Conservation (phyloP, 2,113 vertebrate genomes). For the Platichthys stellatus region DNA sequence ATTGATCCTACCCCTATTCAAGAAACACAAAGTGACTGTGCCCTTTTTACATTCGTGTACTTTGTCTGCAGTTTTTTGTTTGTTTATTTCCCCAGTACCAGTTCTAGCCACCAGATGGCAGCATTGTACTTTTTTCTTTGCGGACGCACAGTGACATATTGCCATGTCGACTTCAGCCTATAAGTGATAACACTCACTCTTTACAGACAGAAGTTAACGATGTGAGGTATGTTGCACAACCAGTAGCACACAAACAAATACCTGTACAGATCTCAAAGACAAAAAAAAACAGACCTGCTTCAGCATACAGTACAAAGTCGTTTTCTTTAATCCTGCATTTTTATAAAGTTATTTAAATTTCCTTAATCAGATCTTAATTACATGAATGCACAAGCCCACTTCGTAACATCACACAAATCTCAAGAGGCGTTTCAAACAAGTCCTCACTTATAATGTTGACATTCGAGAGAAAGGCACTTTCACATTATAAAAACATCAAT, state of each 20-base stretch:
- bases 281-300: neutral
- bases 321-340: constrained; percentile 46
- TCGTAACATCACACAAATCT: constrained; percentile 28
- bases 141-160: neutral
- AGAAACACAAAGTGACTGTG: constrained; percentile 6
- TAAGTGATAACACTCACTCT: constrained; percentile 20
- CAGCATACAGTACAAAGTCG: neutral
- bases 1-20: neutral
- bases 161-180: neutral
- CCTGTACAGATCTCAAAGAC: neutral
- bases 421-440: constrained; percentile 10
- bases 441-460: constrained; percentile 20
- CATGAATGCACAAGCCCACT: constrained; percentile 29
- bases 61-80: neutral
- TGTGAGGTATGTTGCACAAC: constrained; percentile 21
- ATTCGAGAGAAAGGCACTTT: constrained; percentile 60
- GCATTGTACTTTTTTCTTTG: constrained; percentile 26
- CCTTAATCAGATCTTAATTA: constrained; percentile 13
- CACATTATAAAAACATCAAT: constrained; percentile 27
- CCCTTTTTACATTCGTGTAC: neutral
- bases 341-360: neutral
- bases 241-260: neutral
- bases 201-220: constrained; percentile 6
- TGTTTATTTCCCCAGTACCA: neutral
- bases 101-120: constrained; percentile 55